Conservation (phyloP, 2,797 vertebrate genomes). For the Pteronotus mesoamericanus region DNA sequence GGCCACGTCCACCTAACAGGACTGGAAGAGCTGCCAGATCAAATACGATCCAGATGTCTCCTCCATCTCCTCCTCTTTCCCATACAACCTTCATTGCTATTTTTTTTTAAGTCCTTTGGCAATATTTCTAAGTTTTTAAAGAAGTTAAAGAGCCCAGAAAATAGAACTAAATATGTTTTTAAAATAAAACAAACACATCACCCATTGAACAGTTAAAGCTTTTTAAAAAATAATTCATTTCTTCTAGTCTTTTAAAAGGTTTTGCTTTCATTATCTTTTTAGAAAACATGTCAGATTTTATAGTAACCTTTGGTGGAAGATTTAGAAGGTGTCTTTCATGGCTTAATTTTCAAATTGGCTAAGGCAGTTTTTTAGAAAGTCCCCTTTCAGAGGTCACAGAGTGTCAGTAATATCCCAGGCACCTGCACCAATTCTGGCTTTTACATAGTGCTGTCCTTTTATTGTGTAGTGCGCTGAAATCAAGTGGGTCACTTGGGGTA, state of each 20-base stretch:
- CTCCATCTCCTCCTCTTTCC: conserved; percentile 24
- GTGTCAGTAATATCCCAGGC: neutral
- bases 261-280: conserved; percentile 52
- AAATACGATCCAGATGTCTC: conserved; percentile 54
- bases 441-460: neutral
- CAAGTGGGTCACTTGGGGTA: neutral
- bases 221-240: neutral
- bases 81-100: neutral
- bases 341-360: conserved; percentile 24
- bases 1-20: neutral
- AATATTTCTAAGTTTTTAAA: conserved; percentile 50
- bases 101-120: conserved; percentile 40
- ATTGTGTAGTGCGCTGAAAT: neutral
- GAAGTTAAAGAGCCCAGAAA: neutral
- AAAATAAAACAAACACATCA: conserved; percentile 22
- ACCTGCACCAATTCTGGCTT: neutral
- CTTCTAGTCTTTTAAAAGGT: conserved; percentile 30
- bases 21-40: neutral
- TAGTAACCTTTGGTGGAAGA: neutral
- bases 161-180: conserved; percentile 45
- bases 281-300: neutral
- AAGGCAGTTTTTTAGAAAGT: neutral
- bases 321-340: neutral
- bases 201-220: neutral
- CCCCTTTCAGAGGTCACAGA: neutral